These are phyloP conservation scores for Hydrophis major DNA, from an alignment of 2,797 vertebrate species.

Conservation along the genomic window DNA sequence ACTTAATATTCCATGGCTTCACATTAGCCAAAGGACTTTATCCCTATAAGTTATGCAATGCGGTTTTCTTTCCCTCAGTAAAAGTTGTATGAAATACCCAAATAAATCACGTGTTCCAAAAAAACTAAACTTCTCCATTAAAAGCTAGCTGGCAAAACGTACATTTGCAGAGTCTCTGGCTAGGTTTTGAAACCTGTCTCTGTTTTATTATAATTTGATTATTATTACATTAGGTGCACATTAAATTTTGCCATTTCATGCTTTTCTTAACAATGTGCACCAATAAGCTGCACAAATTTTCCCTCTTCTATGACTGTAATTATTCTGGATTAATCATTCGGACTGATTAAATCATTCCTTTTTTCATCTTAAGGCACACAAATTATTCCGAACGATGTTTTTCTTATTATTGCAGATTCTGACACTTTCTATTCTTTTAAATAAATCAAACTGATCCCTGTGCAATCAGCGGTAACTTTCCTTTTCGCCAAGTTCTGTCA, in stretches of 20 bases:
- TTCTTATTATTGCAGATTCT: not conserved
- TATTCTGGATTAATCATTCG: not conserved
- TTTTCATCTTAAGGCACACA: not conserved
- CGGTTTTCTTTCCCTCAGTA: not conserved
- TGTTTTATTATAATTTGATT: not conserved
- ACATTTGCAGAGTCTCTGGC: not conserved
- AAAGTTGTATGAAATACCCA: not conserved
- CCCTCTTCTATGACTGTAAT: not conserved
- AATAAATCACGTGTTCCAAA: not conserved
- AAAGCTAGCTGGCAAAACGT: not conserved
- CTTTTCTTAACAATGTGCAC: constrained; percentile 8
- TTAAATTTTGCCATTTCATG: constrained; percentile 13
- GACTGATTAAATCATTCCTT: not conserved
- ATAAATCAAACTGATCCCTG: not conserved
- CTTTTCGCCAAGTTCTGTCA: not conserved
- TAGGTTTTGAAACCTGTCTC: not conserved
- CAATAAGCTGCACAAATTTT: constrained; percentile 12
- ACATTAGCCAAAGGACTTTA: not conserved
- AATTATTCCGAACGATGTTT: not conserved
- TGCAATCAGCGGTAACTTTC: not conserved
- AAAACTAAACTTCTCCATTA: not conserved
- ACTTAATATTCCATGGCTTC: not conserved
- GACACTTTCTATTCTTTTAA: not conserved
- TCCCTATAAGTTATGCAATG: not conserved
- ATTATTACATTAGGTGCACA: constrained; percentile 1